Percentiles rank a stretch among this genome's conserved stretches.
Evolutionary conservation across 2,797 vertebrate genomes (phyloP).

Genomic region (Aeoliscus strigatus): DNA sequence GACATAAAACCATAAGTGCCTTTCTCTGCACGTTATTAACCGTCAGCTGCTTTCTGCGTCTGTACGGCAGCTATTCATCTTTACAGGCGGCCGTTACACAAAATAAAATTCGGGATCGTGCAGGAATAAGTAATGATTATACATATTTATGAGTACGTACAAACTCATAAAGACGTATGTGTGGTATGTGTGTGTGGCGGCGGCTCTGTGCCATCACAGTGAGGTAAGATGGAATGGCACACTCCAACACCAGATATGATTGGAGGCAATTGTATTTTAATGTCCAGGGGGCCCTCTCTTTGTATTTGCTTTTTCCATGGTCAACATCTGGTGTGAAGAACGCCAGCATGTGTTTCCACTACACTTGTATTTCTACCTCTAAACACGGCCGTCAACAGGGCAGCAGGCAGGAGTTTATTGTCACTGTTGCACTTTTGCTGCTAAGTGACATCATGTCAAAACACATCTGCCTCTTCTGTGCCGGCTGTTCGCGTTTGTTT

Average conservation of each 20-base stretch:
- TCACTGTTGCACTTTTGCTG: slow-evolving; percentile 63
- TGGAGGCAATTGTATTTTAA: slow-evolving; percentile 67
- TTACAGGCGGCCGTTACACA: no score
- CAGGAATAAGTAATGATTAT: no score
- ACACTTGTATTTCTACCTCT: slow-evolving; percentile 55
- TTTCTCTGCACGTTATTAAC: no score
- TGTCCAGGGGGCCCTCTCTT: slow-evolving; percentile 56
- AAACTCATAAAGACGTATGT: no score
- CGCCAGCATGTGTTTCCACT: slow-evolving; percentile 68
- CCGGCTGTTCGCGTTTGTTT: slow-evolving; percentile 56
- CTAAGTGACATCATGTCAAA: slow-evolving; percentile 72
- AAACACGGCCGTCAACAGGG: slow-evolving; percentile 64
- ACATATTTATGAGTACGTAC: no score
- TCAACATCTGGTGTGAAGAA: slow-evolving; percentile 62
- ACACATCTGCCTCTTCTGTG: slow-evolving; percentile 44
- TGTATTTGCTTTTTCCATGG: slow-evolving; percentile 50
- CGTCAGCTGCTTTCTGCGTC: no score
- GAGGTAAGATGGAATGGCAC: slow-evolving; percentile 66
- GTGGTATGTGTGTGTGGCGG: slow-evolving; percentile 27
- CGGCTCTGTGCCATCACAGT: slow-evolving; percentile 48
- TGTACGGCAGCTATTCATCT: no score
- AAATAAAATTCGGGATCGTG: no score
- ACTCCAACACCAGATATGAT: slow-evolving; percentile 66
- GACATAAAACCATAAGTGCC: no score
- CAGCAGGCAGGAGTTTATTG: slow-evolving; percentile 60